phyloP scores from a whole-genome alignment of 2,113 vertebrate genomes.

The Rhizomys pruinosus region DNA sequence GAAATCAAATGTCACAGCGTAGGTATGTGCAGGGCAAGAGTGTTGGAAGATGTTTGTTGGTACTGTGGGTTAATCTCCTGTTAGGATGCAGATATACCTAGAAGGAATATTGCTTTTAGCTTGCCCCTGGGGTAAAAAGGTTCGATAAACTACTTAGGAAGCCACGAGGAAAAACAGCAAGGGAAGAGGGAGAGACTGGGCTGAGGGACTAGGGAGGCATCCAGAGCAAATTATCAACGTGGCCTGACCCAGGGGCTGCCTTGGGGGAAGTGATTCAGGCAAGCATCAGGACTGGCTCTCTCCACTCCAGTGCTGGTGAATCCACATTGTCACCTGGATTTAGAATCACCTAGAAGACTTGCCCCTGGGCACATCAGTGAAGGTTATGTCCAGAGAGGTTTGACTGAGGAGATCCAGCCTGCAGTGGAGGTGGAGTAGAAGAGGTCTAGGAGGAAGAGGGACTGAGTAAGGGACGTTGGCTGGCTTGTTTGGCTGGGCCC shows the following conservation, averaged over 20 bases:
- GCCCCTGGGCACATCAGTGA: neutral
- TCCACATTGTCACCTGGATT: neutral
- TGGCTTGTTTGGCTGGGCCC: neutral
- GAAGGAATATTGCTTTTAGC: neutral
- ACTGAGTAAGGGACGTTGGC: neutral
- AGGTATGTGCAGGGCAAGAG: rapidly evolving
- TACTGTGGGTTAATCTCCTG: neutral
- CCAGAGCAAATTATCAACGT: neutral
- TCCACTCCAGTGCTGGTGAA: neutral
- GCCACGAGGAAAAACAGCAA: neutral
- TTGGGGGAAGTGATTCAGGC: neutral
- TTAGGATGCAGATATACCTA: neutral
- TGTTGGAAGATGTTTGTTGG: neutral
- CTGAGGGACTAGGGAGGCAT: neutral
- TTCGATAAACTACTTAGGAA: neutral
- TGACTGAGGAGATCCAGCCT: neutral
- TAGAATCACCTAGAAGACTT: neutral
- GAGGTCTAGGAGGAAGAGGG: no score
- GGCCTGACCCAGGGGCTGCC: neutral
- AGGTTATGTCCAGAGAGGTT: neutral
- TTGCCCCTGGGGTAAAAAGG: neutral
- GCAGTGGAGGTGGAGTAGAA: neutral
- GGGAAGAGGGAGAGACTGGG: no score
- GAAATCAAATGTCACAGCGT: neutral
- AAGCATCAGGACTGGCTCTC: neutral